Percentiles rank a stretch among this genome's conserved stretches.
These are phyloP conservation scores for Gallinago paraguaiae DNA, from an alignment of 2,113 vertebrate genomes.

Conservation along the genomic window DNA sequence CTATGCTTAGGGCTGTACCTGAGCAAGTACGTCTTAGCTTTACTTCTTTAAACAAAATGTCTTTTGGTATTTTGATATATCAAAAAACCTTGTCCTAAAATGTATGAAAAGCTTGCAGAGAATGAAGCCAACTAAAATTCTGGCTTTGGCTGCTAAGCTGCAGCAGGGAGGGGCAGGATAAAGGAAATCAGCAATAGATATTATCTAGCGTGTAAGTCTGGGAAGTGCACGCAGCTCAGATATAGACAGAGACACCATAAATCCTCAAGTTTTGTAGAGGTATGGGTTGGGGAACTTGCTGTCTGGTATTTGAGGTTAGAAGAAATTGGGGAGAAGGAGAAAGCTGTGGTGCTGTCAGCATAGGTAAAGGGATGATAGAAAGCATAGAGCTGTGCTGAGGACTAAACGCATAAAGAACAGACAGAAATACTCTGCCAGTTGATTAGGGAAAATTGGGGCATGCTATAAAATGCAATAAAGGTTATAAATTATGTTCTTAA, in stretches of 20 bases:
- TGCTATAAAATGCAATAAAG: neutral
- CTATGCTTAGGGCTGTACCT: neutral
- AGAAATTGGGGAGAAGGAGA: neutral
- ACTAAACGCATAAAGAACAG: neutral
- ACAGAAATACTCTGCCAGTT: neutral
- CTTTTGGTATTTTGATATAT: neutral
- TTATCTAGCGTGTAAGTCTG: neutral
- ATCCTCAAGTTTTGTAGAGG: neutral
- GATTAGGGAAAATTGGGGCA: neutral
- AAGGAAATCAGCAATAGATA: neutral
- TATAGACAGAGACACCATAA: neutral
- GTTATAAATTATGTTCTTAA: neutral
- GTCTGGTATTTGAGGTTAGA: neutral
- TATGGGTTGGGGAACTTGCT: neutral
- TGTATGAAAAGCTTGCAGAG: neutral
- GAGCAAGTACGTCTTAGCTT: neutral
- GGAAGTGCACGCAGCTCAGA: neutral
- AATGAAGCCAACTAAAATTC: neutral
- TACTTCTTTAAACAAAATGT: neutral
- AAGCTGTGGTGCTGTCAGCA: neutral
- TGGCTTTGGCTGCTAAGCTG: neutral
- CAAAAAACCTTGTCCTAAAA: neutral
- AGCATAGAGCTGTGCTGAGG: neutral
- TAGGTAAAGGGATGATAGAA: neutral
- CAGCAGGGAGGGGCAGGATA: neutral